A percentile compares a stretch with the other conserved stretches of the same genome.
Conservation (phyloP, 37 sponge, comb jelly and placozoan genomes). For the Halichondria panicea region DNA sequence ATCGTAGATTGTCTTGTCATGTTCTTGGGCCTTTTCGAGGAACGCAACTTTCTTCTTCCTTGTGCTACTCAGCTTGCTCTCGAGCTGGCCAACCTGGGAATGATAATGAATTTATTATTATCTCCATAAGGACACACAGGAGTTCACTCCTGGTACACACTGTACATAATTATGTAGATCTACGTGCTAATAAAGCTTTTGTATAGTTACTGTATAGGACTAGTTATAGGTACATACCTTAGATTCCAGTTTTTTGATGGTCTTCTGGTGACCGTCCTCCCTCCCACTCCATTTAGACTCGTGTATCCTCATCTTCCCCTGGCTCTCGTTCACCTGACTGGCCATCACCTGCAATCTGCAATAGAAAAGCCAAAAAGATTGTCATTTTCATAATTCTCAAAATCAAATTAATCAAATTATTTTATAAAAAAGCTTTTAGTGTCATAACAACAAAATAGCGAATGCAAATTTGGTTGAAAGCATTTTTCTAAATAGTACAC, state of each 20-base stretch:
- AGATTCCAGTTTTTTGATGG: slow-evolving; percentile 34
- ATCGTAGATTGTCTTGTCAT: slow-evolving; percentile 15
- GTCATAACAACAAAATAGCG: neutral
- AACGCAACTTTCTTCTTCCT: slow-evolving; percentile 24
- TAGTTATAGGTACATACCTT: too few relatives aligned
- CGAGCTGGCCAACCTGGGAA: slow-evolving; percentile 15
- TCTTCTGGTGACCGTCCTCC: slow-evolving; percentile 55
- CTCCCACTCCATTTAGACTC: slow-evolving; percentile 38
- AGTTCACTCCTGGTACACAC: too few relatives aligned
- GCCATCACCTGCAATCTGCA: slow-evolving; percentile 16
- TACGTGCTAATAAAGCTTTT: neutral
- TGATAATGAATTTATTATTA: neutral
- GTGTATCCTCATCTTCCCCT: neutral
- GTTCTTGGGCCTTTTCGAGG: slow-evolving; percentile 15
- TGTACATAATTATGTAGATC: too few relatives aligned
- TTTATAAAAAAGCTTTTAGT: neutral
- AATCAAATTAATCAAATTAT: neutral
- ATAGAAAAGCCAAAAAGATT: neutral
- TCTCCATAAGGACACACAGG: too few relatives aligned
- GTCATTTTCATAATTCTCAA: neutral
- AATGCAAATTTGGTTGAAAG: neutral
- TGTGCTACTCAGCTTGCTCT: neutral
- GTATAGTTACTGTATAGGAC: neutral
- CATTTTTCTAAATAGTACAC: neutral
- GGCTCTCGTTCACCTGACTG: slow-evolving; percentile 8